These are phyloP conservation scores for Aspidiotus rigidus DNA, from an alignment of 2,888 invertebrate species.

Conservation along the genomic window DNA sequence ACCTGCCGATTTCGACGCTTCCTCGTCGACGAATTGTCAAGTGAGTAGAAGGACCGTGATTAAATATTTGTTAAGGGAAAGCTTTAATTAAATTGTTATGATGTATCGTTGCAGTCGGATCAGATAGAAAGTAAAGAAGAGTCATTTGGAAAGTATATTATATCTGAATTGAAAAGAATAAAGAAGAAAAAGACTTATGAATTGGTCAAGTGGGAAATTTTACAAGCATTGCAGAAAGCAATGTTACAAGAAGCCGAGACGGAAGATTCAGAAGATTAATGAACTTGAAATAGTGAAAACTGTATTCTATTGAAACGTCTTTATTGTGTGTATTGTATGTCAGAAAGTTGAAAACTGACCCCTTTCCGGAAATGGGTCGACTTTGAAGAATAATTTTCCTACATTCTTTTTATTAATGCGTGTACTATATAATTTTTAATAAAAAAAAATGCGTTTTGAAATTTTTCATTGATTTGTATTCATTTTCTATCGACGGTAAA, in stretches of 20 bases:
- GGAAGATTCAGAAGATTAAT: conserved; percentile 6
- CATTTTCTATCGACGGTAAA: too few relatives aligned
- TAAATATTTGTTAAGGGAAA: background rate
- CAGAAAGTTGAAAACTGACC: too few relatives aligned
- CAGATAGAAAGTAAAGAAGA: conserved; percentile 17
- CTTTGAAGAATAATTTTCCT: too few relatives aligned
- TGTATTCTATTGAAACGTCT: too few relatives aligned
- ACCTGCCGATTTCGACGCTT: background rate
- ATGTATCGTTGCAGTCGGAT: background rate
- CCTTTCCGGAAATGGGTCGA: too few relatives aligned
- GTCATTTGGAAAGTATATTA: conserved; percentile 20
- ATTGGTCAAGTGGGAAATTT: conserved; percentile 26
- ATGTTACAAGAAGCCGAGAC: conserved; percentile 23
- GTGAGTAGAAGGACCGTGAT: background rate
- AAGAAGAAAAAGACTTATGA: conserved; percentile 28
- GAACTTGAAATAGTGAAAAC: background rate
- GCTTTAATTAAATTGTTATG: background rate
- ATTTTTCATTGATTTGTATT: too few relatives aligned
- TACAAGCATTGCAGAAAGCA: conserved; percentile 22
- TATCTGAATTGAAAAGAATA: conserved; percentile 22
- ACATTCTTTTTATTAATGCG: too few relatives aligned
- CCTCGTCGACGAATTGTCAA: conserved; percentile 17
- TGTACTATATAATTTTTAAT: too few relatives aligned
- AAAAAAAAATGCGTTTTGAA: too few relatives aligned
- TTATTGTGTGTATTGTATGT: too few relatives aligned